phyloP scores from a whole-genome alignment of 2,113 vertebrate species.

The Melanotaenia duboulayi region DNA sequence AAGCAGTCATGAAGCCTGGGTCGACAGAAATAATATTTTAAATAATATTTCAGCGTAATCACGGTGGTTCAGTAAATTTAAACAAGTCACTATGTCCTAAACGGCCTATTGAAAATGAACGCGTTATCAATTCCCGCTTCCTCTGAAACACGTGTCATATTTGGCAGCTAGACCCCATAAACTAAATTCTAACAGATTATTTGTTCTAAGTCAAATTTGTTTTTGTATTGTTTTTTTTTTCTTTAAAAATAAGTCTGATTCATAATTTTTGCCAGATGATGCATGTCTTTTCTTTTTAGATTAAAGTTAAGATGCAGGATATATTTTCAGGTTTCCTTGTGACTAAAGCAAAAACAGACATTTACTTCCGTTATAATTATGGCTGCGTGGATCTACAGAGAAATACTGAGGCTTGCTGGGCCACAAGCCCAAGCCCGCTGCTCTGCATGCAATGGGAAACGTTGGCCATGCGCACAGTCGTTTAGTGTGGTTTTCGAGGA shows the following conservation, averaged over 20 bases:
- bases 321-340: constrained; percentile 26
- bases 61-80: background rate
- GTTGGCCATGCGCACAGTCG: constrained; percentile 14
- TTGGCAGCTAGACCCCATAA: no score
- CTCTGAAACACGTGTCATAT: no score
- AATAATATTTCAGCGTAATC: constrained; percentile 24
- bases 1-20: constrained; percentile 14
- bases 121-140: constrained; percentile 6
- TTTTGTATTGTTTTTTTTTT: no score
- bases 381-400: constrained; percentile 36
- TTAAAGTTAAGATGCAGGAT: background rate
- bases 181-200: no score
- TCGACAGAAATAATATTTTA: constrained; percentile 8
- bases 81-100: background rate
- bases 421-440: constrained; percentile 34
- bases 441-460: constrained; percentile 52
- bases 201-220: no score
- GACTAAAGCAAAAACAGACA: constrained; percentile 53
- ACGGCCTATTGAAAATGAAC: background rate
- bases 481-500: constrained; percentile 64
- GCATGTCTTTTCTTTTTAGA: background rate
- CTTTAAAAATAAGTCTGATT: background rate
- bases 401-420: constrained; percentile 32
- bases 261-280: background rate
- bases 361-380: constrained; percentile 61